Evolutionary conservation across 2,113 vertebrate genomes (phyloP), one percentile per base, ranked within the genome.

Genomic region (Dipodomys merriami): DNA sequence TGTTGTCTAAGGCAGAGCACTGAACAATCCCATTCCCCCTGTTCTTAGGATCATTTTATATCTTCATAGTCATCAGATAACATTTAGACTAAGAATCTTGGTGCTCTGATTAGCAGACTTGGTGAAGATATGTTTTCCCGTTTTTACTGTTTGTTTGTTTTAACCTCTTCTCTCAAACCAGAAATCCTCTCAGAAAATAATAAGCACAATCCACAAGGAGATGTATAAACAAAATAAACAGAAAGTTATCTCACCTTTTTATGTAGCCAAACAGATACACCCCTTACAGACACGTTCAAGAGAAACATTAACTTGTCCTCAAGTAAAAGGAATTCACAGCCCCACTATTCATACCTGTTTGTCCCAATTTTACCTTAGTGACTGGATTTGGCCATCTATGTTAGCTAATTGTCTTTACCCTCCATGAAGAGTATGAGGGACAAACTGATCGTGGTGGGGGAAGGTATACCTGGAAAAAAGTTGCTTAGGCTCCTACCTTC

Each of bases 371-470:
- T 19, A 30, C 60, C 13, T 85, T 10, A 8, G 22, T 65, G 39
- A 68, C 25, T 35, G 23, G 35, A 39, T 10, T 2, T 65, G 16
- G 22, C 18, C 33, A 53, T 77, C 29, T 88, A 23, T 53, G 5
- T 67, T 80, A 82, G 12, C 33, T 90, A 67, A 33, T 20, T 92
- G 62, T 78, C 23, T 84, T 77, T 79, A 69, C 85, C 46, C 7
- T 33, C 29, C 46, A 2, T 2, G 13, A 5, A 22, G 3, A 3
- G n/a, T 5, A 12, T 20, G 9, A 20, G 13, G 30, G 29, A n/a
- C 39, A 73, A 76, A 49, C 15, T 18, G 53, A 57, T 57, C 15
- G 18, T 57, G 53, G 15, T 16, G 15, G 53, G 53, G 53, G 15
- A 57, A 13, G 53, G 49, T 49, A 49, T 49, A 49, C 49, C 49